Evolutionary conservation across 23 tunicate genomes (phyloP), one percentile per base, ranked within the genome.

Genomic region (Trididemnum clinides): DNA sequence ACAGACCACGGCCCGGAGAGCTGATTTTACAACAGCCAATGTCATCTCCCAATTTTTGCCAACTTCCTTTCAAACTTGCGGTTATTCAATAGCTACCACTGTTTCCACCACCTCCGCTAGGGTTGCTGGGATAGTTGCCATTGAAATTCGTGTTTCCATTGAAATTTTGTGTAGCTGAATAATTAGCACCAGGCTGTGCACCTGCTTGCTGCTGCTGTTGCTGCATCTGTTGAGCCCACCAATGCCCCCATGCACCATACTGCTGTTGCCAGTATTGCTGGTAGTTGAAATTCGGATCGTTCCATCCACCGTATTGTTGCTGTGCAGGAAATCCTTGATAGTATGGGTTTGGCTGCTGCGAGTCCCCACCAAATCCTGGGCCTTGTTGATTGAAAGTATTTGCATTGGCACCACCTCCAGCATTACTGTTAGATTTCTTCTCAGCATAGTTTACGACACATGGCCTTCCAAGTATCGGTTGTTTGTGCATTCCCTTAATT

Each of bases 391-490:
- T 5, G 15, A 4, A 10, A 28, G 3, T 19, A 23, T 54, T 78
- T 2, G 6, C 1, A 50, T 54, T 51, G 66, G 72, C 63, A 1
- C 51, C 72, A 18, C 4, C 34, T 20, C 65, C 85, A 78, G 19
- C 83, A 28, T 26, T 35, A 2, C 50, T 30, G 33, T 20, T 22
- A 21, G 90, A 86, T 57, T 87, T 87, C 72, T 80, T 87, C 39
- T 87, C 91, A 34, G 91, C 91, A 70, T 79, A 79, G 38, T 80
- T 87, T 31, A 87, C 91, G n/a, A 79, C 79, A 54, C 80, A 69
- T 31, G 85, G 85, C 36, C 91, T 30, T 0, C 91, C 91, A 30
- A 80, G 72, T 19, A 87, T 80, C 0, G 71, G 71, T 79, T 79
- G 71, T 23, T 71, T 51, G 81, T 87, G 83, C 85, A 87, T 79